Conservation (phyloP, 2,888 invertebrate genomes). For the Phrixothrix hirtus region DNA sequence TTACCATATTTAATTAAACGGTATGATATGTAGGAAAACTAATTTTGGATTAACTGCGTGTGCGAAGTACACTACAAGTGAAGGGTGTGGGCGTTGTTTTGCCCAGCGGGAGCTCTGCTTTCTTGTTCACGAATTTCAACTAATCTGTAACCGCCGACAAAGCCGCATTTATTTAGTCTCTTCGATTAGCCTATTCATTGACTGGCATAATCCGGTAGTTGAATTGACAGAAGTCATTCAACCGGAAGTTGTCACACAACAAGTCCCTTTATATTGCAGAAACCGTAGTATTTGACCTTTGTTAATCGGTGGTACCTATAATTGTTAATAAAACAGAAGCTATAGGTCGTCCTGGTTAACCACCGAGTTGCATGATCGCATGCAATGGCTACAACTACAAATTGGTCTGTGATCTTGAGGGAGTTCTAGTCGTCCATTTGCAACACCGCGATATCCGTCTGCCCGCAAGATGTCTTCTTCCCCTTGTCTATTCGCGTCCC, state of each 20-base stretch:
- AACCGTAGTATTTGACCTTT: conserved; percentile 19
- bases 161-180: conserved; percentile 40
- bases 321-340: conserved; percentile 31
- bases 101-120: conserved; percentile 38
- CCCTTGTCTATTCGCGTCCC: conserved; percentile 46
- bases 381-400: conserved; percentile 40
- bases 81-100: conserved; percentile 26
- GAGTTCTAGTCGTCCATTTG: conserved; percentile 45
- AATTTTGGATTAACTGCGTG: conserved; percentile 41
- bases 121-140: conserved; percentile 36
- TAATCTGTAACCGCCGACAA: conserved; percentile 44
- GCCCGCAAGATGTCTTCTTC: conserved; percentile 50
- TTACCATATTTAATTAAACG: conserved; percentile 47
- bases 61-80: conserved; percentile 10
- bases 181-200: conserved; percentile 40
- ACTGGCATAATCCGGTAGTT: conserved; percentile 42
- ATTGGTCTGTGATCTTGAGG: conserved; percentile 44
- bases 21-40: conserved; percentile 44
- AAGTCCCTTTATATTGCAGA: conserved; percentile 21
- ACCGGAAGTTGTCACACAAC: conserved; percentile 37
- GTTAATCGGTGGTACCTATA: conserved; percentile 20
- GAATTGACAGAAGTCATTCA: conserved; percentile 46
- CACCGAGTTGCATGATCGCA: conserved; percentile 42
- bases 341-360: conserved; percentile 35
- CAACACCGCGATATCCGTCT: conserved; percentile 48